Evolutionary conservation across 1,140 invertebrate species (phyloP).

Genomic region (Bombyx mandarina): DNA sequence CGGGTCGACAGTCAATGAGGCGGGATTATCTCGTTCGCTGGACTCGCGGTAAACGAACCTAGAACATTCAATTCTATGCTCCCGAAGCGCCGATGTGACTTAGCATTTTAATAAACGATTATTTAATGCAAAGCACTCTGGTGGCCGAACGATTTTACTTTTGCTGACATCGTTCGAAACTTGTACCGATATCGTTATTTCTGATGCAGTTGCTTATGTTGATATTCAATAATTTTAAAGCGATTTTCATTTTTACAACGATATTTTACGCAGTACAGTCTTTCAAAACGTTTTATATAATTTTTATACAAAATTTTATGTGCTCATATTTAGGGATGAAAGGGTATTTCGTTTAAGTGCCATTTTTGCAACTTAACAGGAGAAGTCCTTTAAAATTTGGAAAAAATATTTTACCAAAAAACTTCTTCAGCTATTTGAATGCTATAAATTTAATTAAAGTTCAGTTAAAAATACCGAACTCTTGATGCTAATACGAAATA

Average conservation of each 20-base stretch:
- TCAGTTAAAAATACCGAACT: too few relatives aligned
- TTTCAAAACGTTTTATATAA: background rate
- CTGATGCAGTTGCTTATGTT: background rate
- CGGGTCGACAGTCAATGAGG: conserved; percentile 24
- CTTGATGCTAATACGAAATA: too few relatives aligned
- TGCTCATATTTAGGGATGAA: too few relatives aligned
- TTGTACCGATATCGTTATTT: background rate
- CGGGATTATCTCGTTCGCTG: conserved; percentile 25
- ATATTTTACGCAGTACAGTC: background rate
- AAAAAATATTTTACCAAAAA: too few relatives aligned
- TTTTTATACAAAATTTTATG: background rate
- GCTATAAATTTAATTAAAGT: too few relatives aligned
- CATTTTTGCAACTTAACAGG: too few relatives aligned
- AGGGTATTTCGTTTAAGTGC: too few relatives aligned
- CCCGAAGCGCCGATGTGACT: conserved; percentile 15
- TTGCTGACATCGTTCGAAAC: background rate
- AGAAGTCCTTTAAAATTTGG: too few relatives aligned
- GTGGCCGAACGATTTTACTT: background rate
- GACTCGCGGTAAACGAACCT: conserved; percentile 19
- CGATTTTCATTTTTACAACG: too few relatives aligned
- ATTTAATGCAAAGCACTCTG: conserved; percentile 9
- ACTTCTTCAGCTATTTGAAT: too few relatives aligned
- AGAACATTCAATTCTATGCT: conserved; percentile 31
- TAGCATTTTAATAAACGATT: conserved; percentile 19
- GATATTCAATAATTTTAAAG: background rate